Percentiles rank a stretch among this genome's conserved stretches.
These are phyloP conservation scores for Drosophila ohnishii DNA, from an alignment of 1,140 invertebrate genomes.

Conservation along the genomic window DNA sequence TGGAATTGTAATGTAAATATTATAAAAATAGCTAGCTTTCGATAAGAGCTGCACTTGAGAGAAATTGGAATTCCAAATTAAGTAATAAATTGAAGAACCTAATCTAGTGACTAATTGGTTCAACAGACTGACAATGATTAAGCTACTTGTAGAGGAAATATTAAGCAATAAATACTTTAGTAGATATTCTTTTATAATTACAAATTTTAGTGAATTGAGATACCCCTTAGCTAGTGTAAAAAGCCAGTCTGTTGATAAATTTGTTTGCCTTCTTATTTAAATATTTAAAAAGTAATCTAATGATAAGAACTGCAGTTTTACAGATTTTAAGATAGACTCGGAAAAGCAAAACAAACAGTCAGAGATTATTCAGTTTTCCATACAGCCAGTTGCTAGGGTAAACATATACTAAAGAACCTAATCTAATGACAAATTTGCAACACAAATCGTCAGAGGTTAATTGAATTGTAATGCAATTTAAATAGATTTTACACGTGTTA, in stretches of 20 bases:
- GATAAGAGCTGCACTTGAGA: neutral
- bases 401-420: neutral
- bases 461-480: neutral
- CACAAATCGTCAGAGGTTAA: neutral
- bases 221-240: neutral
- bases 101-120: neutral
- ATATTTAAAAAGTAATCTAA: neutral
- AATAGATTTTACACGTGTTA: neutral
- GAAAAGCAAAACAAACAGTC: neutral
- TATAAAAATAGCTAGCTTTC: neutral
- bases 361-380: neutral
- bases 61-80: neutral
- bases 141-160: neutral
- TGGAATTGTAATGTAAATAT: neutral
- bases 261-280: neutral
- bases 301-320: neutral
- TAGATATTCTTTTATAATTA: too few species aligned
- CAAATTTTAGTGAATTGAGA: too few species aligned
- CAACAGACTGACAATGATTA: constrained; percentile 1
- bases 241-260: neutral
- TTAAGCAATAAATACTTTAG: neutral
- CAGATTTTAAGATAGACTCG: neutral
- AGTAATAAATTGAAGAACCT: neutral
- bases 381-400: neutral
- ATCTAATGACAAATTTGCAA: constrained; percentile 1